Conservation (phyloP, 2,888 invertebrate species). For the Ferrisia virgata region DNA sequence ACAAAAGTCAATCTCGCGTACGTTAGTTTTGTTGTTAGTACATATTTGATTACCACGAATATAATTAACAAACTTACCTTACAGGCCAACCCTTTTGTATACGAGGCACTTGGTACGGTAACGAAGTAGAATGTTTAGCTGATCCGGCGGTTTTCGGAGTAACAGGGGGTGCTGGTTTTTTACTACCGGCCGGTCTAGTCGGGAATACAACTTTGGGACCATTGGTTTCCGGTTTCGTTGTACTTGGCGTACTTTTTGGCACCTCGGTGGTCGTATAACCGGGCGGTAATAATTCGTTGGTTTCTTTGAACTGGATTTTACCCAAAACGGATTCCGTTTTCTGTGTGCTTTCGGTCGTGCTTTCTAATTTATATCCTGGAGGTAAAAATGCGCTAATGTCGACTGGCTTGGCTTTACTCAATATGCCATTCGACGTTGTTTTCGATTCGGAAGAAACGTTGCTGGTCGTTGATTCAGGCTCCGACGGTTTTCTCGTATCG, state of each 20-base stretch:
- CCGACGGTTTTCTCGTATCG: background rate
- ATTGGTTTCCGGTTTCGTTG: slow-evolving; percentile 43
- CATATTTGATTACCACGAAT: background rate
- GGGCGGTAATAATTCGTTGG: slow-evolving; percentile 58
- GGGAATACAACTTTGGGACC: slow-evolving; percentile 65
- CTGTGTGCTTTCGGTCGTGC: slow-evolving; percentile 51
- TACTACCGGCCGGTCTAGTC: slow-evolving; percentile 65
- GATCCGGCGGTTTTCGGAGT: slow-evolving; percentile 49
- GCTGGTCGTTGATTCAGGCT: background rate
- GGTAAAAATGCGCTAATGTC: slow-evolving; percentile 64
- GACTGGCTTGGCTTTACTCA: slow-evolving; percentile 50
- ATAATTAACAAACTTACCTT: slow-evolving; percentile 57
- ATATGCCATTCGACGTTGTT: background rate
- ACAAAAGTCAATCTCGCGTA: too few species aligned
- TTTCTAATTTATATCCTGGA: slow-evolving; percentile 58
- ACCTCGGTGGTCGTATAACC: slow-evolving; percentile 53
- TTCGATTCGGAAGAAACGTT: background rate
- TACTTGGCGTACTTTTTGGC: slow-evolving; percentile 44
- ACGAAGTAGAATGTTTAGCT: slow-evolving; percentile 51
- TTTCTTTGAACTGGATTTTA: slow-evolving; percentile 51
- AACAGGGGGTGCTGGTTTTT: slow-evolving; percentile 56
- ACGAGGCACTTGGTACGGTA: slow-evolving; percentile 57
- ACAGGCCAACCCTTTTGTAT: slow-evolving; percentile 84
- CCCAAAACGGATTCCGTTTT: slow-evolving; percentile 51
- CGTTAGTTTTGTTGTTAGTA: background rate